These are phyloP conservation scores for Forficula auricularia DNA, from an alignment of 1,140 invertebrate species.

Conservation along the genomic window DNA sequence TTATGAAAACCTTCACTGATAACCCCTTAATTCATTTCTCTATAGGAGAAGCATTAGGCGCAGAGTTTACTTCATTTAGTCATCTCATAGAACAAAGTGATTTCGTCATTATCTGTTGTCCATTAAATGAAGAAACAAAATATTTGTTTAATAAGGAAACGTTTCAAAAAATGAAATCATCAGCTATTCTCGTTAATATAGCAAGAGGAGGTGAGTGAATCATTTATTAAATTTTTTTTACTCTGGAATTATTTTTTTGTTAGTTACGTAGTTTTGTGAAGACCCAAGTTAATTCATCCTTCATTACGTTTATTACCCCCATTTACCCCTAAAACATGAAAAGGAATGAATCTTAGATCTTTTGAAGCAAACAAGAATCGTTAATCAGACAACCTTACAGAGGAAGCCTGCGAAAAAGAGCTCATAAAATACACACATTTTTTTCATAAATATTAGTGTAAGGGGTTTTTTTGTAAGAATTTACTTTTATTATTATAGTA, in stretches of 20 bases:
- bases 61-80: slow-evolving; percentile 53
- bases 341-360: too few species aligned
- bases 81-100: slow-evolving; percentile 51
- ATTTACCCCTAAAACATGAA: too few species aligned
- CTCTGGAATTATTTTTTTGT: slow-evolving; percentile 3
- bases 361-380: too few species aligned
- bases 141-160: slow-evolving; percentile 48
- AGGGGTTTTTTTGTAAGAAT: background rate
- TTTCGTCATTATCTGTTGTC: slow-evolving; percentile 50
- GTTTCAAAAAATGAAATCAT: slow-evolving; percentile 63
- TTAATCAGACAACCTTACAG: too few species aligned
- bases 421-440: too few species aligned
- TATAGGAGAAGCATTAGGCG: slow-evolving; percentile 37
- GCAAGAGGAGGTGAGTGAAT: slow-evolving; percentile 43
- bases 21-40: too few species aligned
- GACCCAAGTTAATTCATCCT: too few species aligned
- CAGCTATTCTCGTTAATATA: slow-evolving; percentile 61
- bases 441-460: background rate
- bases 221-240: too few species aligned
- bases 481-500: background rate
- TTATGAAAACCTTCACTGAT: too few species aligned
- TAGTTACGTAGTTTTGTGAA: too few species aligned
- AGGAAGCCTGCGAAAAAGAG: too few species aligned
- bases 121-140: slow-evolving; percentile 49
- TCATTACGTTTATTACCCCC: too few species aligned